Evolutionary conservation across 2,797 vertebrate genomes (phyloP), one percentile per base, ranked within the genome.

Genomic region (Loris lydekkerianus): DNA sequence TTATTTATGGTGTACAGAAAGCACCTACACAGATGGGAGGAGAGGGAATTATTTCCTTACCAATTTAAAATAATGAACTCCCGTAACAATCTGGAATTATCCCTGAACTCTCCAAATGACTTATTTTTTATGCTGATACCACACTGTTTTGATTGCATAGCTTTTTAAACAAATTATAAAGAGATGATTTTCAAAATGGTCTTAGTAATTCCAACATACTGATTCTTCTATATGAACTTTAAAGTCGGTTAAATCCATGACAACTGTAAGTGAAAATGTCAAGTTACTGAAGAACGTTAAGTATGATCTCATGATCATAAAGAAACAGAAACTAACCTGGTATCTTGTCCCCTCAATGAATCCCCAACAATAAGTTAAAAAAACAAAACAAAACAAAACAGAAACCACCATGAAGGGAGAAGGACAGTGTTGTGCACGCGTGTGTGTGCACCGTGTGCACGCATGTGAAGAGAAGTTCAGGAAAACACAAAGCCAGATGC

Each of bases 91-190:
- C 92, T 90, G 3, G 7, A 88, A 91, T 91, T 40, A 80, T 61
- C 88, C 10, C 61, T 77, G 46, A 49, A 88, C 17, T 93, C 53
- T 46, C 34, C 43, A 63, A 34, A 72, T 84, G 58, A 75, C 14
- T 85, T 76, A 73, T 34, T 25, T 75, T 46, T 67, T 86, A 14
- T 91, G 75, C 29, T 81, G n/a, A 65, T 29, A 31, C 15, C 27
- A 92, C 15, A 92, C 18, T 89, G 53, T 89, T 95, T 86, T 86
- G 43, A 82, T 89, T 56, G 61, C 89, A 18, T 61, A 72, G 11
- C 10, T 93, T 91, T 91, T 80, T n/a, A 43, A 69, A 65, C 40
- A 89, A 84, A 27, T 70, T 87, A 85, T 70, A 81, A 63, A 56
- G 49, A 93, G 14, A 46, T 23, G 88, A 60, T 67, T 95, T 91